Evolutionary conservation across 1,140 invertebrate genomes (phyloP), one percentile per base, ranked within the genome.

Genomic region (Apis laboriosa): DNA sequence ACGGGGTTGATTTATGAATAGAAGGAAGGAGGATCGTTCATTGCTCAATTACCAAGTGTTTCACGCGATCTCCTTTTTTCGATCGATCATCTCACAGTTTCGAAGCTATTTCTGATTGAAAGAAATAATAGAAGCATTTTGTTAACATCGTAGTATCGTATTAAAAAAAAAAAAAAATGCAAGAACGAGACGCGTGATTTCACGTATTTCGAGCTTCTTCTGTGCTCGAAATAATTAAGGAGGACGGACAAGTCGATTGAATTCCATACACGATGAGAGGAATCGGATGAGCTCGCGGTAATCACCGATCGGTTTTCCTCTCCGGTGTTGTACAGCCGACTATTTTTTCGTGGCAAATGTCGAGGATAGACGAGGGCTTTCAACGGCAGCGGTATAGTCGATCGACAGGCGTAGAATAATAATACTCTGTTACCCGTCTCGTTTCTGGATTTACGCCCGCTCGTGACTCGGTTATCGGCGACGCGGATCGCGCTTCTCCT

Each of bases 381-480:
- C 17, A 21, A 0, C 21, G 66, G 2, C 43, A 73, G 12, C 12
- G 53, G n/a, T 56, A 17, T 28, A 56, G 53, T 19, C 24, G 53
- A 72, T 58, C 53, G 71, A 73, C 55, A 56, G 17, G 53, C 55
- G 2, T 19, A 13, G 53, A 58, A 73, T 73, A 73, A 73, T 58
- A 73, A 58, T 34, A 73, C 12, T 13, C 8, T 58, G 53, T 73
- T 21, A 28, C 11, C 53, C 19, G 53, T 73, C 19, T 73, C 28
- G 24, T 73, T 34, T 56, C 53, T 56, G 71, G 53, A 73, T 73
- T 73, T 58, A 56, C 53, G 28, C 28, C 58, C 28, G 15, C 28
- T 73, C 71, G 71, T 73, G 71, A 73, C 71, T 58, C 53, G 28
- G 71, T 73, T 73, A 73, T 73, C 71, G 71, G 13, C 71, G 53